Percentiles rank a stretch among this genome's conserved stretches.
Conservation (phyloP, 2,888 invertebrate genomes). For the Pyrocoelia pectoralis region DNA sequence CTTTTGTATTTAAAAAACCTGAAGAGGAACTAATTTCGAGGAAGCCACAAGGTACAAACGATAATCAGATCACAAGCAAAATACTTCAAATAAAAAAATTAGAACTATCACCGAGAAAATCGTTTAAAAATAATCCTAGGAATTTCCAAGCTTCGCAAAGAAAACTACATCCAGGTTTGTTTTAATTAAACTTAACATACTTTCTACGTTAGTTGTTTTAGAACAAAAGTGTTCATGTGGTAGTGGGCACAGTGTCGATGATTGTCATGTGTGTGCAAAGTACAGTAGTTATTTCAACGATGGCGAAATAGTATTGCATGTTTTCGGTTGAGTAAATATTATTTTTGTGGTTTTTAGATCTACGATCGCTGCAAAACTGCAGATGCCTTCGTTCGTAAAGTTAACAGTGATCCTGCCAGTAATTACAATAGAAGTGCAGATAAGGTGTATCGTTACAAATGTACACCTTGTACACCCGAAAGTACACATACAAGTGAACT, state of each 20-base stretch:
- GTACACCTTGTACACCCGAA: not conserved
- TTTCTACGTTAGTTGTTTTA: not conserved
- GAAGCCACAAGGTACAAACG: conserved; percentile 39
- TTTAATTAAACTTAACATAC: not conserved
- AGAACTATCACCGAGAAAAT: not conserved
- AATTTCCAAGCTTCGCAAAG: too few relatives aligned
- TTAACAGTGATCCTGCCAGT: not conserved
- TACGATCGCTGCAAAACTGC: not conserved
- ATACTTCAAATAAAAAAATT: not conserved
- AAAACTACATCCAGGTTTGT: too few relatives aligned
- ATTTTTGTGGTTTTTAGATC: not conserved
- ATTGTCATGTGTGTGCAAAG: conserved; percentile 45
- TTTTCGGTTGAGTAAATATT: not conserved
- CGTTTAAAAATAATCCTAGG: not conserved
- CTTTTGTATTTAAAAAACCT: conserved; percentile 39
- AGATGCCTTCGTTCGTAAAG: conserved; percentile 2
- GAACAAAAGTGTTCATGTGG: conserved; percentile 24
- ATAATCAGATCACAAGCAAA: conserved; percentile 13
- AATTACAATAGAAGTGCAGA: not conserved
- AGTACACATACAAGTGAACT: not conserved
- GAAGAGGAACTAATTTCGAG: conserved; percentile 40
- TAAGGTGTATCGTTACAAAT: not conserved
- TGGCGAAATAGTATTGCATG: not conserved
- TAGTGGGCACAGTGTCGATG: conserved; percentile 31
- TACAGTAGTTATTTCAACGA: conserved; percentile 45